phyloP scores from a whole-genome alignment of 2,797 vertebrate species.

The Jordanella pulchra region DNA sequence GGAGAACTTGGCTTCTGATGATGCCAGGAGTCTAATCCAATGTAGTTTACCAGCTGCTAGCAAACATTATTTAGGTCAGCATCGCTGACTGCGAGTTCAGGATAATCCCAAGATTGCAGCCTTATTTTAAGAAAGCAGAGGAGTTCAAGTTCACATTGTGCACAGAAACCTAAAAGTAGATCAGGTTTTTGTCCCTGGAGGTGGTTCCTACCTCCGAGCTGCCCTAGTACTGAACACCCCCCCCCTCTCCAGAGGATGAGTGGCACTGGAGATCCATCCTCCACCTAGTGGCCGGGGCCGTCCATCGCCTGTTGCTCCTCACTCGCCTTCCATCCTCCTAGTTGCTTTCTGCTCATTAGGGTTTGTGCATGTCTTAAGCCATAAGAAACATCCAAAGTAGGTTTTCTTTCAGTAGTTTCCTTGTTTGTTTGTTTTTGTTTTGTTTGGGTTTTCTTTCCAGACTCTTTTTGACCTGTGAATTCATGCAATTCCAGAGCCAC shows the following conservation, averaged over 20 bases:
- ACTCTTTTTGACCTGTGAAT: conserved; percentile 40
- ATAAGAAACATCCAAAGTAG: conserved; percentile 41
- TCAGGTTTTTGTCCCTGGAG: conserved; percentile 62
- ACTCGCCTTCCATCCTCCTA: conserved; percentile 50
- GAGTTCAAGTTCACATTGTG: conserved; percentile 81
- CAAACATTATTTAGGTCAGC: conserved; percentile 76
- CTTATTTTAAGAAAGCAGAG: conserved; percentile 81
- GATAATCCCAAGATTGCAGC: conserved; percentile 82
- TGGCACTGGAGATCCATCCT: conserved; percentile 77
- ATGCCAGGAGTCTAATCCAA: conserved; percentile 54
- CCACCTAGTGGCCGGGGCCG: conserved; percentile 49
- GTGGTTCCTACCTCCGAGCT: conserved; percentile 51
- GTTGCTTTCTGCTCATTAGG: conserved; percentile 71
- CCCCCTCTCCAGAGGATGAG: conserved; percentile 67
- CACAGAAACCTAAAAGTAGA: conserved; percentile 78
- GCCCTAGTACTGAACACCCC: conserved; percentile 51
- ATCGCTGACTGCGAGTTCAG: conserved; percentile 70
- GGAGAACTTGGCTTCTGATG: conserved; percentile 39
- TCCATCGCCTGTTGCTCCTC: conserved; percentile 68
- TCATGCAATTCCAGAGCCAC: conserved; percentile 3
- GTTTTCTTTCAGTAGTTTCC: conserved; percentile 49
- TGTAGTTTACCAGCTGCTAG: conserved; percentile 52
- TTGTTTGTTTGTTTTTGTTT: conserved; percentile 6
- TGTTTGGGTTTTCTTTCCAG: conserved; percentile 10
- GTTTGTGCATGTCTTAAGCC: conserved; percentile 78